Percentiles rank a stretch among this genome's conserved stretches.
These are phyloP conservation scores for Sarcophaga peregrina DNA, from an alignment of 1,140 invertebrate genomes.

Conservation along the genomic window DNA sequence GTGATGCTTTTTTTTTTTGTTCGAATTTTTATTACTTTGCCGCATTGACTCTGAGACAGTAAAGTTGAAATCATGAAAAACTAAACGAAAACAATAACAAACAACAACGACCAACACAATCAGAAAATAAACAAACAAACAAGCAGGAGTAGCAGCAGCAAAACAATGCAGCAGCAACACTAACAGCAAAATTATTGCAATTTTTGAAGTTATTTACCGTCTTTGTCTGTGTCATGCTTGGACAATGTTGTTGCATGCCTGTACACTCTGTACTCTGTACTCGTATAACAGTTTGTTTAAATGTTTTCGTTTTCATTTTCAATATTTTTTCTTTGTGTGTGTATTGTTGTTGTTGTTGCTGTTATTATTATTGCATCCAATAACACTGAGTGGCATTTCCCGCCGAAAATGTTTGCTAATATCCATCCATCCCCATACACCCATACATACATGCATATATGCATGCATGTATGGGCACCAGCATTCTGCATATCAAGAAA, in stretches of 20 bases:
- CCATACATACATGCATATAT: no score
- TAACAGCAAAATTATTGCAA: neutral
- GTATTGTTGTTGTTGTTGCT: neutral
- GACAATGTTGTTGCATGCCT: slow-evolving; percentile 5
- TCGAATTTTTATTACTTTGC: neutral
- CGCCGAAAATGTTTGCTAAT: slow-evolving; percentile 30
- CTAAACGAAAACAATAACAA: no score
- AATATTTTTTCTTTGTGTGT: no score
- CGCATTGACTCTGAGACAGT: no score
- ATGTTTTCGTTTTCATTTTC: neutral
- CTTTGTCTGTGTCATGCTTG: neutral
- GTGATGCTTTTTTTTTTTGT: no score
- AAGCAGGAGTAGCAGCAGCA: no score
- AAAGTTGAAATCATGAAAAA: no score
- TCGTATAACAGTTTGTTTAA: slow-evolving; percentile 6
- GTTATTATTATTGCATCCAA: neutral
- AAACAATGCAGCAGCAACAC: no score
- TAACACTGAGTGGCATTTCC: slow-evolving; percentile 31
- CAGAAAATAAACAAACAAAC: no score
- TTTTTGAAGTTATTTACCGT: neutral
- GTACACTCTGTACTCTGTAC: no score
- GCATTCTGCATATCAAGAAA: neutral
- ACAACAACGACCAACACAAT: no score
- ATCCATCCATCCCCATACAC: neutral
- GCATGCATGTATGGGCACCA: no score